Base-by-base conservation (phyloP, 2,797 vertebrate species). In the Dipus sagitta region DNA sequence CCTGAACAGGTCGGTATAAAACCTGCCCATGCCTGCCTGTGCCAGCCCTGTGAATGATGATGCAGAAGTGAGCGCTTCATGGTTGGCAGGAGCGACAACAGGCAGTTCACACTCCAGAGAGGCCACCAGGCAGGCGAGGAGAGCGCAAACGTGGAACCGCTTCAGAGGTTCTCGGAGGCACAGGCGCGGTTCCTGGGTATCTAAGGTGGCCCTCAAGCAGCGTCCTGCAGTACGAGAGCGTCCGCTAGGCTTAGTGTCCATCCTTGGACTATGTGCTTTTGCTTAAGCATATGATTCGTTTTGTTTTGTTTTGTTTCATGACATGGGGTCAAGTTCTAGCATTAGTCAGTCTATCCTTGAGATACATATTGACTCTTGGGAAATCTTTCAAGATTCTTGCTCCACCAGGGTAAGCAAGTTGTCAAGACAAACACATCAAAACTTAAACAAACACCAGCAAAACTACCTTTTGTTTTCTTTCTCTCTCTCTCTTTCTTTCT, bases 271-370 rank as follows among this genome's bases (percentile, higher is more conserved):
- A 6, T 86, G 84, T 93, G n/a, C 34, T 90, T 79, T 52, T 47
- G 6, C 78, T 95, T 90, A 60, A 93, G 52, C 1, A 0, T 86
- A 32, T 92, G 74, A 90, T 95, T 88, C 83, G 64, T 11, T 92
- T 95, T 94, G 74, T 26, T 85, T 90, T 94, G 74, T 26, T 85
- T 90, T 86, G 58, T 32, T 13, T 47, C 62, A 75, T 68, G 77
- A 65, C 52, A 14, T 14, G 32, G 71, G 64, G 42, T 95, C 78
- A 90, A 3, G 70, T 90, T 91, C 71, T 30, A 92, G 82, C 52
- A 18, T 47, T 64, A 34, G 2, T 70, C 38, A 76, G 24, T 68
- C 47, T 18, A 4, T 54, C 87, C 24, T 70, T 23, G 62, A 42
- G 70, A 47, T 26, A 52, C 12, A 77, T 80, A 32, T 75, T 85